Percentiles rank a stretch among this genome's conserved stretches.
phyloP scores from a whole-genome alignment of 1,140 invertebrate genomes.

The Ruditapes philippinarum region DNA sequence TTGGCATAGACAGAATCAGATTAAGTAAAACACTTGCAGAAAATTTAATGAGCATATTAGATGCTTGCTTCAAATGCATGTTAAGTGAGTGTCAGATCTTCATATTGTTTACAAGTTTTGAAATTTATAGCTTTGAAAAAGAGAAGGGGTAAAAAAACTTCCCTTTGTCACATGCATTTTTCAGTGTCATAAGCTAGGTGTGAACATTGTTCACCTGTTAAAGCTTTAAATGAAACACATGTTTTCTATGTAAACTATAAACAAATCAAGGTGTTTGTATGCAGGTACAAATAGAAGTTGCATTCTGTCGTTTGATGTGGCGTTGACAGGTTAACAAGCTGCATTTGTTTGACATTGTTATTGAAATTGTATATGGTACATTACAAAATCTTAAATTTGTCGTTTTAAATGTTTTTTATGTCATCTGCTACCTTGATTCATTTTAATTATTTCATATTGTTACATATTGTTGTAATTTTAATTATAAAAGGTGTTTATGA shows the following conservation, averaged over 20 bases:
- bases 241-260: slow-evolving; percentile 11
- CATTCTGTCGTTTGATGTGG: background rate
- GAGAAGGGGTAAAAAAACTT: background rate
- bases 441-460: too few species aligned
- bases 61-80: too few species aligned
- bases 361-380: background rate
- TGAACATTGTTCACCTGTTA: slow-evolving; percentile 4
- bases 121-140: background rate
- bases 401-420: too few species aligned
- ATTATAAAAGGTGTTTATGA: too few species aligned
- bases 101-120: too few species aligned
- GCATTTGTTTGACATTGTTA: slow-evolving; percentile 22
- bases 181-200: slow-evolving; percentile 8
- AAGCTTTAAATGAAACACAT: background rate
- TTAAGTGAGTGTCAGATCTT: too few species aligned
- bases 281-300: background rate
- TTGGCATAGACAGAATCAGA: too few species aligned
- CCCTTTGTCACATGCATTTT: slow-evolving; percentile 11
- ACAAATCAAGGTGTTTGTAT: background rate
- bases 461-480: too few species aligned
- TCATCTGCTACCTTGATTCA: too few species aligned
- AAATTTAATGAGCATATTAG: too few species aligned
- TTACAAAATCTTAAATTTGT: too few species aligned
- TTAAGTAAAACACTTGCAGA: too few species aligned
- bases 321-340: background rate